Conservation (phyloP, 2,797 vertebrate species). For the Chaunax sp. region DNA sequence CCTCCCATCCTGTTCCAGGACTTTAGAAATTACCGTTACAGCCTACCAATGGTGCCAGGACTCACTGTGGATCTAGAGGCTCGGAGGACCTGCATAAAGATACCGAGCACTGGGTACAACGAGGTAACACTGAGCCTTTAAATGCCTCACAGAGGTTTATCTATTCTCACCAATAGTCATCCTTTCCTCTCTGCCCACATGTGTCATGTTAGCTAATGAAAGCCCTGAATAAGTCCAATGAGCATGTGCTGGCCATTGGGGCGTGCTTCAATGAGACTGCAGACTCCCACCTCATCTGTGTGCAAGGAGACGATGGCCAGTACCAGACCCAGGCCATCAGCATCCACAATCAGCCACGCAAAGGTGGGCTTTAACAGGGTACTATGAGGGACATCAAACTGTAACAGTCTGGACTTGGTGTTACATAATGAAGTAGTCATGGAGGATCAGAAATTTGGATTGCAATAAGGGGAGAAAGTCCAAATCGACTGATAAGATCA, state of each 20-base stretch:
- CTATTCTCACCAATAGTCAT: background rate
- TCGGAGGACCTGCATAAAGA: conserved; percentile 95
- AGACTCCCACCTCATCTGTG: conserved; percentile 97
- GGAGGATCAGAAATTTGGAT: background rate
- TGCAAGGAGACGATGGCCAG: conserved; percentile 95
- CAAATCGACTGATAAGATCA: background rate
- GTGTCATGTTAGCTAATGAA: conserved; percentile 90
- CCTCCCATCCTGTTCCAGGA: conserved; percentile 82
- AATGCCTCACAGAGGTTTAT: background rate
- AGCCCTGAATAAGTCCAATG: conserved; percentile 97
- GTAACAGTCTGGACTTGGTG: conserved; percentile 2
- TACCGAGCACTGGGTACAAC: conserved; percentile 94
- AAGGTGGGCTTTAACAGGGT: conserved; percentile 82
- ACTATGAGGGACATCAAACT: no score
- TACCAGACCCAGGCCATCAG: conserved; percentile 99
- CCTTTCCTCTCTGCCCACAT: background rate
- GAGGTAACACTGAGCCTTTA: conserved; percentile 84
- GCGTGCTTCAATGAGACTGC: conserved; percentile 96
- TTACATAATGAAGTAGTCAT: background rate
- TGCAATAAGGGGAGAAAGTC: background rate
- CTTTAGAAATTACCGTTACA: conserved; percentile 98
- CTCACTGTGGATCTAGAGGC: conserved; percentile 98
- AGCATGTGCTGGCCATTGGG: conserved; percentile 95
- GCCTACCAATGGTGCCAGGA: conserved; percentile 93
- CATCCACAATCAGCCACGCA: conserved; percentile 96